Conservation (phyloP, 2,797 vertebrate genomes). For the Pseudomugil tenellus region DNA sequence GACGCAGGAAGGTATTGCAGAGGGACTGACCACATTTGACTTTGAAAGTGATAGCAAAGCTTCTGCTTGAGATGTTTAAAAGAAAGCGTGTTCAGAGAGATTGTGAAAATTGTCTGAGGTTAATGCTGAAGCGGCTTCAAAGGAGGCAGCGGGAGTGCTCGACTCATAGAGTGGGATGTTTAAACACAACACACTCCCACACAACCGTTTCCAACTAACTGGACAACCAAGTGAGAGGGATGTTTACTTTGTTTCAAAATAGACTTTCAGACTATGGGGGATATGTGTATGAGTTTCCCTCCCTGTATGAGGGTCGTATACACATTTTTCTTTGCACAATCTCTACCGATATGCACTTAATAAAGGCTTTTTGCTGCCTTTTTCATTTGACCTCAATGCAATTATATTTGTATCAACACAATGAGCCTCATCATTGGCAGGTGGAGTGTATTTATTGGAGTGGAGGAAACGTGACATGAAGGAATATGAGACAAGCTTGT, state of each 20-base stretch:
- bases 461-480: constrained; percentile 5
- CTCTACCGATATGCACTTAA: constrained; percentile 44
- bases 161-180: constrained; percentile 53
- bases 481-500: constrained; percentile 30
- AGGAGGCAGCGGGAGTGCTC: constrained; percentile 41
- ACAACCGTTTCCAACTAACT: constrained; percentile 57
- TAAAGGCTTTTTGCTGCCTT: constrained; percentile 33
- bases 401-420: constrained; percentile 26
- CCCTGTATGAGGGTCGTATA: constrained; percentile 16
- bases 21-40: neutral
- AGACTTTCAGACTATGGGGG: constrained; percentile 26
- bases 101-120: constrained; percentile 52
- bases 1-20: constrained; percentile 22
- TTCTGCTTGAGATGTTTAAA: constrained; percentile 26
- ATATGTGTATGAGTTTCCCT: constrained; percentile 23
- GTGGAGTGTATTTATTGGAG: constrained; percentile 31
- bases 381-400: constrained; percentile 39
- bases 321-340: constrained; percentile 16
- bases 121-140: constrained; percentile 63
- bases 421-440: constrained; percentile 20
- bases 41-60: constrained; percentile 30
- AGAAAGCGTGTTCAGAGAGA: constrained; percentile 35
- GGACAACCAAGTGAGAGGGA: constrained; percentile 45
- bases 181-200: constrained; percentile 59
- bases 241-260: constrained; percentile 62